These are phyloP conservation scores for Sardinella longiceps DNA, from an alignment of 2,797 vertebrate species.

Conservation along the genomic window DNA sequence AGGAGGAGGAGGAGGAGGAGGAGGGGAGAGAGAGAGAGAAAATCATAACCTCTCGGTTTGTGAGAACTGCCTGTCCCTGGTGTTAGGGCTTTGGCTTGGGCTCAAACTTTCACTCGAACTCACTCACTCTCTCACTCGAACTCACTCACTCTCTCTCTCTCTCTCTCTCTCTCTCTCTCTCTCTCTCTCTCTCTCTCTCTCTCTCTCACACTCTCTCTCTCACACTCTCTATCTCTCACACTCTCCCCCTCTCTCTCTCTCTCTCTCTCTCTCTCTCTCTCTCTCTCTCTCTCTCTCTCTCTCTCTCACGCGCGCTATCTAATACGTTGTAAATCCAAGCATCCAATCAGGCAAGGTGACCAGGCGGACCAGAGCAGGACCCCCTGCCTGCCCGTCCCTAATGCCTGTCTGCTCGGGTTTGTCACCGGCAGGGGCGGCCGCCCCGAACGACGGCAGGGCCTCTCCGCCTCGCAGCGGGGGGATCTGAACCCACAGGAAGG, in stretches of 20 bases:
- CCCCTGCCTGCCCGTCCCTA: slow-evolving; percentile 38
- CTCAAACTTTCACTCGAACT: neutral
- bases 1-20: neutral
- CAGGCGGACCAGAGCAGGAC: neutral
- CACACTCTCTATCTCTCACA: no score
- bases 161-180: no score
- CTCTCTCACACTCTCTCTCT: no score
- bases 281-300: no score
- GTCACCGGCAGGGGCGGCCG: slow-evolving; percentile 37
- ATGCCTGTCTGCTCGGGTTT: slow-evolving; percentile 46
- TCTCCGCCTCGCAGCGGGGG: slow-evolving; percentile 25
- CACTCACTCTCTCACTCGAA: no score
- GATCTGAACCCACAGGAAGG: slow-evolving; percentile 35
- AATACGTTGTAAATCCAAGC: slow-evolving; percentile 29
- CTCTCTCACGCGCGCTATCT: no score
- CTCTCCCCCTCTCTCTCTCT: no score
- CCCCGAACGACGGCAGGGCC: slow-evolving; percentile 1
- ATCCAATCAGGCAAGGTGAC: slow-evolving; percentile 41
- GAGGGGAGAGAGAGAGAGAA: neutral
- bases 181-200: no score
- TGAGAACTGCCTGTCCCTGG: neutral
- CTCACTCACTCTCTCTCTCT: no score
- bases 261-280: no score
- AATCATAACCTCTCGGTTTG: neutral
- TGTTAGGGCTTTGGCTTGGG: no score